Base-by-base conservation (phyloP, 2,797 vertebrate species). In the Podargus strigoides region DNA sequence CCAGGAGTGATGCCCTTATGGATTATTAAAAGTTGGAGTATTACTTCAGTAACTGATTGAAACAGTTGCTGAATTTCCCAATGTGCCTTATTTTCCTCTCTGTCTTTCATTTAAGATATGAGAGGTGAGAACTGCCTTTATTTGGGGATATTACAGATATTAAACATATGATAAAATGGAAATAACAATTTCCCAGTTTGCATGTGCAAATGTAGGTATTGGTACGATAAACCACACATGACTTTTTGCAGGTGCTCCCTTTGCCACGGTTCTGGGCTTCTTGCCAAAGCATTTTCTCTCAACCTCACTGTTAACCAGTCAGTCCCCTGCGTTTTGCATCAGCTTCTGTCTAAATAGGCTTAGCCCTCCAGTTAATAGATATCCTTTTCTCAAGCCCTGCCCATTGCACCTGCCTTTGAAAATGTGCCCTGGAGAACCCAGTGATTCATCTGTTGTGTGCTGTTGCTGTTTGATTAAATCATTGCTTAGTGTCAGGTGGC, bases 361-460 rank as follows among this genome's bases (percentile, higher is more conserved):
- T 97, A 96, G 70, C 52, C 85, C 41, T 88, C 37, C 83, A 56
- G 83, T 91, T 95, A 88, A 96, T n/a, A 93, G 89, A 93, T 95
- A 97, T 89, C 79, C 95, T 95, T 97, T 92, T 91, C 93, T 95
- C 89, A 94, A 94, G 82, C 83, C 87, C 87, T 94, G 80, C 87
- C 95, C 59, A 93, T 60, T 96, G 95, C 95, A 97, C 95, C 94
- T 96, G 95, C 94, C 85, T 97, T 97, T 96, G 89, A 95, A 95
- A 96, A 90, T 88, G 69, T 94, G 80, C 83, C 85, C 91, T n/a
- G 16, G 87, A 93, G 91, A 96, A 87, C 64, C 23, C 70, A 75
- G 73, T 84, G 94, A 91, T 90, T 96, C 59, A 10, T 94, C 41
- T 91, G 87, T 79, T 95, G 49, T 91, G 42, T 56, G 70, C 67